Evolutionary conservation across 2,888 invertebrate species (phyloP), one percentile per base, ranked within the genome.

Genomic region (Chesias legatella): DNA sequence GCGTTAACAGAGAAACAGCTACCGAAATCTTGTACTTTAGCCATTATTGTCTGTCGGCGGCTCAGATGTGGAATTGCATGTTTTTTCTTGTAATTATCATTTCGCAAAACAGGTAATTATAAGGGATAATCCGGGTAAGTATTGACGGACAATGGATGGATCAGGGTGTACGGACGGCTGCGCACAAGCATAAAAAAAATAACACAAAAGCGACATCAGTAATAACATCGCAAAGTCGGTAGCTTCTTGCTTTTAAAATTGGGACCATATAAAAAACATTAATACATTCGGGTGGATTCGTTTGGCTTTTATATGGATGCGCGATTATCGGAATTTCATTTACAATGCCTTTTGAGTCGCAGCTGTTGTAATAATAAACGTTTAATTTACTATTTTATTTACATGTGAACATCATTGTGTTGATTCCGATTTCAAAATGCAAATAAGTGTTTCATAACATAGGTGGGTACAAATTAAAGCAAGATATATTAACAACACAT

Each of bases 151-250:
- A 83, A 85, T 66, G 47, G 77, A 72, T 73, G 71, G 74, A 51
- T 51, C 53, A 47, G 61, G 65, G 59, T 51, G 63, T 64, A 57
- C 56, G 67, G 72, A 78, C 78, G 75, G 79, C 71, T 79, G 78
- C 60, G 63, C 72, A 60, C 69, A 73, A 74, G 75, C 73, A 60
- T 67, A 53, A 34, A 58, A 17, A 17, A 17, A 17, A 17, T 5
- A 17, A 70, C 29, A 86, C 81, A 85, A 85, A 67, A 63, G 76
- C 49, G 50, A 66, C 57, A 64, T 53, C 73, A 70, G 76, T 81
- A 82, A 81, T 79, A 81, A 79, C 77, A 82, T 79, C 79, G 73
- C 60, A 69, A 85, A 85, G 85, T 84, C 84, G 86, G 84, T 84
- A 85, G 86, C 85, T 86, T 85, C 84, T 83, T 79, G 81, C 82